These are phyloP conservation scores for Drosophila robusta DNA, from an alignment of 2,888 invertebrate genomes.

Conservation along the genomic window DNA sequence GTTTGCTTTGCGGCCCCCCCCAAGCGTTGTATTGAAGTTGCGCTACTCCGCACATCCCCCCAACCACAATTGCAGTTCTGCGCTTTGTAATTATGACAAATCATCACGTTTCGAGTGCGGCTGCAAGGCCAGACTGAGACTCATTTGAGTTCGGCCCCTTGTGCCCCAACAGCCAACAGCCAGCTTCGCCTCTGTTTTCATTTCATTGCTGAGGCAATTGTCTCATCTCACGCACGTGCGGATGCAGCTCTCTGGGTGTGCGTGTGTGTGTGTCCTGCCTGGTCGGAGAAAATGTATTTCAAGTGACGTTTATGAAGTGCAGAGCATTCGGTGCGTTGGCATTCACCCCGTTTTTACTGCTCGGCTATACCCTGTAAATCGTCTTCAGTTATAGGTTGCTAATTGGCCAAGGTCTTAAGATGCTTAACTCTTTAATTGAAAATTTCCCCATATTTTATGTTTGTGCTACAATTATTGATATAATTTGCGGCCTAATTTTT, in stretches of 20 bases:
- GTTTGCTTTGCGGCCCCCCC: slow-evolving; percentile 3
- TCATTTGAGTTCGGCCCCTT: slow-evolving; percentile 11
- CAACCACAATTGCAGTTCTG: slow-evolving; percentile 29
- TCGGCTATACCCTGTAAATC: slow-evolving; percentile 31
- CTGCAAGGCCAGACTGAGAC: slow-evolving; percentile 59
- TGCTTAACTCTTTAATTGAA: too few relatives aligned
- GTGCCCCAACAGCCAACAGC: neutral
- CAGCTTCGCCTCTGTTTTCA: slow-evolving; percentile 5
- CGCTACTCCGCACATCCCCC: neutral
- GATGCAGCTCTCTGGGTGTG: slow-evolving; percentile 15
- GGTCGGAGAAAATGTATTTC: slow-evolving; percentile 60
- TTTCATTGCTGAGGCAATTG: slow-evolving; percentile 36
- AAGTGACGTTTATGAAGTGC: slow-evolving; percentile 80
- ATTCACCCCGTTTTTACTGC: slow-evolving; percentile 38
- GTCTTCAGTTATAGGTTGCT: neutral
- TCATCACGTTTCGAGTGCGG: slow-evolving; percentile 71
- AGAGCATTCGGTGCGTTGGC: slow-evolving; percentile 42
- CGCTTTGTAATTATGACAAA: slow-evolving; percentile 69
- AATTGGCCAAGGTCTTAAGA: neutral
- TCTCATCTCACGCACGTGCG: slow-evolving; percentile 59
- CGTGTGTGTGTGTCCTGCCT: slow-evolving; percentile 5
- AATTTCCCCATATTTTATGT: too few relatives aligned
- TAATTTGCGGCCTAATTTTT: too few relatives aligned
- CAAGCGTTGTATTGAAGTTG: neutral
- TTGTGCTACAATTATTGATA: too few relatives aligned